Evolutionary conservation across 2,113 vertebrate species (phyloP).

Genomic region (Microtus ochrogaster): DNA sequence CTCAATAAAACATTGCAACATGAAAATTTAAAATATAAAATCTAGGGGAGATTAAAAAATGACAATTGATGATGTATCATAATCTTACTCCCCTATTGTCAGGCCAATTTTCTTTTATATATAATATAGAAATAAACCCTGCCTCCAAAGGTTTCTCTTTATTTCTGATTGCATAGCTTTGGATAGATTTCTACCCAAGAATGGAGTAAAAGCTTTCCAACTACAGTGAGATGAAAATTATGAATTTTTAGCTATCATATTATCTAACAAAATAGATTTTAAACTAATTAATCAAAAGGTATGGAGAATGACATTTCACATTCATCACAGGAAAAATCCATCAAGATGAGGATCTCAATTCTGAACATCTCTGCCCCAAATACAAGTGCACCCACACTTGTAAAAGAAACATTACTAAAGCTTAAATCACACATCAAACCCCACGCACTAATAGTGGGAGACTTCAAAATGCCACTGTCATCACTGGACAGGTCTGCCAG

Average conservation of each 20-base stretch:
- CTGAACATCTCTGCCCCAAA: too few species aligned
- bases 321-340: too few species aligned
- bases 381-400: too few species aligned
- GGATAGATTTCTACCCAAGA: neutral
- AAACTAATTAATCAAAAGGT: too few species aligned
- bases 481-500: too few species aligned
- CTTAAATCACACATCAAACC: too few species aligned
- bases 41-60: slow-evolving; percentile 26
- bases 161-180: slow-evolving; percentile 23
- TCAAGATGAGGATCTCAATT: too few species aligned
- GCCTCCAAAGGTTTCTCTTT: neutral
- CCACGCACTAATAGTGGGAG: too few species aligned
- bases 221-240: neutral
- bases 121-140: slow-evolving; percentile 17
- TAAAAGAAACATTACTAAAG: too few species aligned
- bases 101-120: slow-evolving; percentile 30
- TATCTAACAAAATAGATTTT: too few species aligned
- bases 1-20: slow-evolving; percentile 6
- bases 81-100: neutral
- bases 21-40: slow-evolving; percentile 42
- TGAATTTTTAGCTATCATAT: neutral
- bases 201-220: neutral
- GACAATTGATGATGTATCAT: neutral
- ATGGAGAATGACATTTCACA: too few species aligned
- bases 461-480: too few species aligned